Percentiles rank a stretch among this genome's conserved stretches.
Conservation (phyloP, 2,113 vertebrate species). For the Eleginops maclovinus region DNA sequence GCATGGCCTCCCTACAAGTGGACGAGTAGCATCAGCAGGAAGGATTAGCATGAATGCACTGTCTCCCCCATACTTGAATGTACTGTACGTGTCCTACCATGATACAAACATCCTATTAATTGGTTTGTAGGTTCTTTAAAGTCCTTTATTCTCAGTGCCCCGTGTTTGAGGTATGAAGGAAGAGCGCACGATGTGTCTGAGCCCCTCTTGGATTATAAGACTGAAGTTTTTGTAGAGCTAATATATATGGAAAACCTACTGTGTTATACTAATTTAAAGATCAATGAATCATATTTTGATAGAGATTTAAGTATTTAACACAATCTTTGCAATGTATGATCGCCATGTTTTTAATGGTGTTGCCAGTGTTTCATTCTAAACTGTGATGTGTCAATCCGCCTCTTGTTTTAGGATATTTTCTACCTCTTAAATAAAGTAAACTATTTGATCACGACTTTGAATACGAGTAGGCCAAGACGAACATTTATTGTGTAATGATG, state of each 20-base stretch:
- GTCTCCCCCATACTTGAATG: not conserved
- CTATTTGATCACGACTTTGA: constrained; percentile 10
- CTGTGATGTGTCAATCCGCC: constrained; percentile 1
- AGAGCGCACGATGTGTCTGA: constrained; percentile 8
- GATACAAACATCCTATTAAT: not conserved
- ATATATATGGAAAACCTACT: not conserved
- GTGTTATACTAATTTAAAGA: constrained; percentile 44
- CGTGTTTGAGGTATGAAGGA: constrained; percentile 19
- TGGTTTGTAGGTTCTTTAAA: constrained; percentile 23
- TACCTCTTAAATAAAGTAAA: constrained; percentile 43
- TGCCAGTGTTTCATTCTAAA: not conserved
- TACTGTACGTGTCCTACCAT: not conserved
- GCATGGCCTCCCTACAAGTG: not conserved
- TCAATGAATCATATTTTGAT: constrained; percentile 11
- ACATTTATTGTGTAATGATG: constrained; percentile 30
- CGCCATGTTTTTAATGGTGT: not conserved
- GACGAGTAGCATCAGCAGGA: not conserved
- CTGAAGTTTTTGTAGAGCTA: constrained; percentile 23
- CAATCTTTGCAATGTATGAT: not conserved
- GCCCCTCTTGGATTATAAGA: constrained; percentile 19
- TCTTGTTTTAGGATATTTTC: constrained; percentile 42
- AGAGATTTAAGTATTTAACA: constrained; percentile 13
- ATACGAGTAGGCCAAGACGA: constrained; percentile 2
- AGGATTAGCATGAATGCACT: not conserved
- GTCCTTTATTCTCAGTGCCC: too few species aligned